phyloP scores from a whole-genome alignment of 2,113 vertebrate species.

The Antechinus stuartii region DNA sequence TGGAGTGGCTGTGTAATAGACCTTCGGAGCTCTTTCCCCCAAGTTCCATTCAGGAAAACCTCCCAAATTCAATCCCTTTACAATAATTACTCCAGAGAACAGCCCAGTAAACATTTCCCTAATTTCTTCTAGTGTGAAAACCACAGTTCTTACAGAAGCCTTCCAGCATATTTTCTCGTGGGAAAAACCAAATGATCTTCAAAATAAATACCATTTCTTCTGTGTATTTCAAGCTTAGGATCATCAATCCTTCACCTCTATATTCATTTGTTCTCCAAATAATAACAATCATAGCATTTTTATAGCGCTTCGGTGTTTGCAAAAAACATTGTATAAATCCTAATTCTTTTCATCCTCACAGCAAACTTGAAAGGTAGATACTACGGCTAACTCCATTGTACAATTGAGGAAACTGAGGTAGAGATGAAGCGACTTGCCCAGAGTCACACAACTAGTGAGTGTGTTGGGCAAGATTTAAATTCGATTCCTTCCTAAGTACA shows the following conservation, averaged over 20 bases:
- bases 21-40: not conserved
- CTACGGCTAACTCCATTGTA: not conserved
- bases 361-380: not conserved
- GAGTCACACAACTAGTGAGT: not conserved
- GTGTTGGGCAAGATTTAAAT: not conserved
- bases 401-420: not conserved
- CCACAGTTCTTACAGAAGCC: not conserved
- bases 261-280: not conserved
- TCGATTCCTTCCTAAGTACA: not conserved
- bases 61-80: not conserved
- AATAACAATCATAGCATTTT: not conserved
- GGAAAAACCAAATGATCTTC: not conserved
- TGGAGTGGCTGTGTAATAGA: not conserved
- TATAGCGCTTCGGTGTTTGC: not conserved
- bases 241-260: not conserved
- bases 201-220: not conserved
- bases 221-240: not conserved
- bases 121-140: not conserved
- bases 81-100: not conserved
- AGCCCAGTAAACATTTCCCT: not conserved
- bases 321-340: not conserved
- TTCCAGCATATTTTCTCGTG: not conserved
- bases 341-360: not conserved
- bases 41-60: not conserved
- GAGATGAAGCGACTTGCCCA: not conserved